Percentiles rank a stretch among this genome's conserved stretches.
Evolutionary conservation across 2,797 vertebrate genomes (phyloP).

Genomic region (Phoeniculus purpureus): DNA sequence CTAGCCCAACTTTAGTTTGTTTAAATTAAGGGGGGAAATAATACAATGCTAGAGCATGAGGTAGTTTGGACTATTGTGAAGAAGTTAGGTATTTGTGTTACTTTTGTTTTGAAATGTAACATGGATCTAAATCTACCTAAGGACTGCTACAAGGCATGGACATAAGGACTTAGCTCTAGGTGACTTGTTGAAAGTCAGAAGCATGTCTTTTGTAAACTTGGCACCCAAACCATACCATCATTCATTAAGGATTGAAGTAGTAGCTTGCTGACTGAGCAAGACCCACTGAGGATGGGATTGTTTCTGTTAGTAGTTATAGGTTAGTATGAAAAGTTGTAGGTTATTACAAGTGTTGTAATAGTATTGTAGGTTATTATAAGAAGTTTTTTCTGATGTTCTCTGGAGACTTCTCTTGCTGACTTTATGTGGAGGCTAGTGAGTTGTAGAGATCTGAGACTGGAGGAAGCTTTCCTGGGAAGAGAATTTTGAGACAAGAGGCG

Average conservation of each 20-base stretch:
- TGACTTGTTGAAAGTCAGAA: background rate
- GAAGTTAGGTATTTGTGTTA: background rate
- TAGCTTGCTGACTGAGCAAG: background rate
- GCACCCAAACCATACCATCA: background rate
- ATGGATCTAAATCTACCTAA: background rate
- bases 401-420: background rate
- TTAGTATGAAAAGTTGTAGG: background rate
- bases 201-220: background rate
- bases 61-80: background rate
- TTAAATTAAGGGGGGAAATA: background rate
- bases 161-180: background rate
- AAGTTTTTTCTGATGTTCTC: background rate
- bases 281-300: background rate
- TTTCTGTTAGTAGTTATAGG: background rate
- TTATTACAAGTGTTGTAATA: background rate
- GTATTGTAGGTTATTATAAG: background rate
- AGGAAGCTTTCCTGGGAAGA: background rate
- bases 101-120: background rate
- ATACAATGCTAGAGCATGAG: background rate
- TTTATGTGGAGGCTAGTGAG: background rate
- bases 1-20: background rate
- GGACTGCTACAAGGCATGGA: background rate
- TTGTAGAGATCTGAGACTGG: background rate
- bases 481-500: background rate
- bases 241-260: background rate